Evolutionary conservation across 2,113 vertebrate species (phyloP), one percentile per base, ranked within the genome.

Genomic region (Calonectris borealis): DNA sequence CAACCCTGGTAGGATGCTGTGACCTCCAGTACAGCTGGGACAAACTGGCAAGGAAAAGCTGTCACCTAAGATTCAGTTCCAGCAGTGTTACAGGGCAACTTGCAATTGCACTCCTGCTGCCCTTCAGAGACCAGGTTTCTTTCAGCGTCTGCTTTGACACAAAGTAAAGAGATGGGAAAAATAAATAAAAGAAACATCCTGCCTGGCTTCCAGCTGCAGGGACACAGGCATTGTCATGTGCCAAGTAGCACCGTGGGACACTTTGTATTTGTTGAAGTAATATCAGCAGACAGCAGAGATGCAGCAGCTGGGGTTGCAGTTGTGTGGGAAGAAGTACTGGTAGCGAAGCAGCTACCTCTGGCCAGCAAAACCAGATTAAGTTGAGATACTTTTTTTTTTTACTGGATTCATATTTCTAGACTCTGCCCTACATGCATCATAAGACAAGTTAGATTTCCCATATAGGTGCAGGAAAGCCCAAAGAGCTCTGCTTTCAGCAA

Each of bases 221-320:
- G 71, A 17, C 19, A 31, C 1, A 7, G 24, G 32, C 54, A 34
- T 4, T 58, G 44, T n/a, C 5, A 79, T 54, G 38, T 36, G 21
- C 31, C 29, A 71, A 83, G 36, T 0, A 52, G 26, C 5, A 6
- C 68, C 2, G 2, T 0, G 0, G 27, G 44, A 58, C 29, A 29
- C 58, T 76, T 34, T 31, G 72, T 36, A n/a, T 57, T 61, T 32
- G 20, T 31, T 42, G 55, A 46, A 78, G n/a, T 26, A 57, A 11
- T 31, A 57, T 25, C 54, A 51, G 51, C 29, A 86, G 26, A 36
- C 7, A 83, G 60, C 46, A 78, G 40, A 48, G 32, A 29, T 51
- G 26, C 29, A 26, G 40, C 46, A 36, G 29, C 34, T 66, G 21
- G 3, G 18, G 36, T 32, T 51, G 58, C 27, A 58, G 29, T 2